Conservation (phyloP, 2,888 invertebrate species). For the Dryomyza anilis region DNA sequence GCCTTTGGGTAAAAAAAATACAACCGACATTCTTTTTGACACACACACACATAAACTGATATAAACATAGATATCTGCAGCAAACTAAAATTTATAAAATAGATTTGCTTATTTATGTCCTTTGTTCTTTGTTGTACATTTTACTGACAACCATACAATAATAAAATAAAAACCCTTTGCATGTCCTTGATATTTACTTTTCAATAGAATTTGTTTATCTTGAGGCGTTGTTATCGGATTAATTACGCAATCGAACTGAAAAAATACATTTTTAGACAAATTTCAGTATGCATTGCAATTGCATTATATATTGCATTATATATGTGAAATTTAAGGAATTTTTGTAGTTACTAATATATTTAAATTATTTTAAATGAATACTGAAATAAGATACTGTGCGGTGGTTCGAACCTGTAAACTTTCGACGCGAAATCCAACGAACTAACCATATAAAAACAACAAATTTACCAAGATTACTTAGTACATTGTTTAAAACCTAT, state of each 20-base stretch:
- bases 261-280: no score
- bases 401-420: no score
- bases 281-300: no score
- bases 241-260: no score
- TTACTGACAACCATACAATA: neutral
- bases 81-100: conserved; percentile 26
- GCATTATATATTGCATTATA: neutral
- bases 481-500: no score
- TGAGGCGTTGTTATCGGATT: neutral
- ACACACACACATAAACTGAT: neutral
- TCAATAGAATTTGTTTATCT: neutral
- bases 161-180: no score
- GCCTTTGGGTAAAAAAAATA: no score
- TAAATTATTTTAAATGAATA: neutral
- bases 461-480: no score
- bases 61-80: neutral
- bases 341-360: neutral
- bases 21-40: neutral
- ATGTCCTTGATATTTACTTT: conserved; percentile 3
- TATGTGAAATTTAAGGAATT: neutral
- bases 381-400: no score
- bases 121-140: neutral
- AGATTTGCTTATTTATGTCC: conserved; percentile 25
- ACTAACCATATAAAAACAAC: no score
- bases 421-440: no score